A percentile compares a stretch with the other conserved stretches of the same genome.
Evolutionary conservation across 2,888 invertebrate species (phyloP).

Genomic region (Eulithis testata): DNA sequence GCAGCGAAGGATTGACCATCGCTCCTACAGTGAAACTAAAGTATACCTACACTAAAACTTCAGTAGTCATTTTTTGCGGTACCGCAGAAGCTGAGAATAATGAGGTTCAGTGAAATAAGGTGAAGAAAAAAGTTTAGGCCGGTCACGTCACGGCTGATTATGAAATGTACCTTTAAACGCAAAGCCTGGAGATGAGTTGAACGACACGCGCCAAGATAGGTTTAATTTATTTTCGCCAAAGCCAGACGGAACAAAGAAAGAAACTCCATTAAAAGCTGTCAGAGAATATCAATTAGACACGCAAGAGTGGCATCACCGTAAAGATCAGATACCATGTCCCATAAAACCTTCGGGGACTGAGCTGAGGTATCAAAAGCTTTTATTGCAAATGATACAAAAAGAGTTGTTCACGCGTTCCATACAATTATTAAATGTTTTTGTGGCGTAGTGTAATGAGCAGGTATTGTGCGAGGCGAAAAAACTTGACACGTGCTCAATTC

Average conservation of each 20-base stretch:
- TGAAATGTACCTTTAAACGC: too few species aligned
- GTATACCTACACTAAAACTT: too few species aligned
- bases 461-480: constrained; percentile 45
- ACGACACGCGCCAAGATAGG: background rate
- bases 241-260: background rate
- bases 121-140: too few species aligned
- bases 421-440: constrained; percentile 54
- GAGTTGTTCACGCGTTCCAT: constrained; percentile 51
- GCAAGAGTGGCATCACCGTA: background rate
- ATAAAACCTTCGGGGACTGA: constrained; percentile 15
- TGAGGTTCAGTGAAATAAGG: too few species aligned
- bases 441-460: constrained; percentile 44
- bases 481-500: constrained; percentile 33
- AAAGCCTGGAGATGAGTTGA: too few species aligned
- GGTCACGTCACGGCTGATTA: too few species aligned
- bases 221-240: background rate
- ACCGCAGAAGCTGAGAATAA: too few species aligned
- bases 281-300: constrained; percentile 11
- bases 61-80: too few species aligned
- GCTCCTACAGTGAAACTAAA: too few species aligned
- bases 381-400: constrained; percentile 24
- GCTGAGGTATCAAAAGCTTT: constrained; percentile 23
- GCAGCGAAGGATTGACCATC: too few species aligned
- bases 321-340: constrained; percentile 1
- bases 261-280: constrained; percentile 14